Conservation (phyloP, 30 jellyfish, hydroid and myxozoan genomes). For the Cassiopea andromeda region DNA sequence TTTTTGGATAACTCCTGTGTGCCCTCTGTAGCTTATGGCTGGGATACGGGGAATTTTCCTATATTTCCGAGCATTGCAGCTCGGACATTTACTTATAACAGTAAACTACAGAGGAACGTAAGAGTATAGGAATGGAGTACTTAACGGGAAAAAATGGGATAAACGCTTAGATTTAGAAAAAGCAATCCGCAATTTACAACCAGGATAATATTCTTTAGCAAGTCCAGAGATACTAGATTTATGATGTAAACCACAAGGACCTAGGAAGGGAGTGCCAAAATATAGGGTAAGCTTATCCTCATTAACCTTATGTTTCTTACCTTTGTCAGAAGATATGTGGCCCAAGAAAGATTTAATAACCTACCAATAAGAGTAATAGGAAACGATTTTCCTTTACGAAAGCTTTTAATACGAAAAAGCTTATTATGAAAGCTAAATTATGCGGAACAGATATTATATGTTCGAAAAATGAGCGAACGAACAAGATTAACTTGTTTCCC, state of each 20-base stretch:
- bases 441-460: not conserved
- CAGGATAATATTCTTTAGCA: not conserved
- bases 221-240: not conserved
- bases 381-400: not conserved
- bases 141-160: not conserved
- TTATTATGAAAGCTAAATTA: not conserved
- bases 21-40: slow-evolving; percentile 15
- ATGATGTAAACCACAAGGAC: not conserved
- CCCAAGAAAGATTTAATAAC: not conserved
- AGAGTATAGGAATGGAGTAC: slow-evolving; percentile 2
- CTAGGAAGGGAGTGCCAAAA: slow-evolving; percentile 1
- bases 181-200: not conserved
- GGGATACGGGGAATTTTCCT: not conserved
- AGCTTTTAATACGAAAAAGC: not conserved
- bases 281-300: not conserved
- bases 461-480: not conserved
- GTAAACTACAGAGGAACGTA: slow-evolving; percentile 1
- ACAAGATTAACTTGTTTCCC: not conserved
- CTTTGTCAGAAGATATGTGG: not conserved
- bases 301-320: not conserved
- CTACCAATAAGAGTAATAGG: not conserved
- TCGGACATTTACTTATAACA: not conserved
- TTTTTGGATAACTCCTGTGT: not conserved
- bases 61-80: slow-evolving; percentile 10
- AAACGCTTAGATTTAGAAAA: not conserved